A percentile compares a stretch with the other conserved stretches of the same genome.
These are phyloP conservation scores for Acholoe squamosa DNA, from an alignment of 2,888 invertebrate genomes.

Conservation along the genomic window DNA sequence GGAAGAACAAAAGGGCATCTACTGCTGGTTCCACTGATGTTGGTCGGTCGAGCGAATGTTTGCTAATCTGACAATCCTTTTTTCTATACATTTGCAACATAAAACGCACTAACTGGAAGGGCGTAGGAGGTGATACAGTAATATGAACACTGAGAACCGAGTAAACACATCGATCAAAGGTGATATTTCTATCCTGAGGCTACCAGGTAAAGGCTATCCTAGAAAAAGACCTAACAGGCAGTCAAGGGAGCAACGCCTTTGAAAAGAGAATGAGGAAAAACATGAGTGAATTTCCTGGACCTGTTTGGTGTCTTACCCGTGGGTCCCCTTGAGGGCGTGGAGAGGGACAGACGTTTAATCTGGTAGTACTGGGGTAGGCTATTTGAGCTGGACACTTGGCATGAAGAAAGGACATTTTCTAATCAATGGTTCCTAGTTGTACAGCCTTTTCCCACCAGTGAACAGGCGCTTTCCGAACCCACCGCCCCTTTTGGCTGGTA, in stretches of 20 bases:
- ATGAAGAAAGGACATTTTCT: neutral
- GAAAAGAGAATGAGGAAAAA: neutral
- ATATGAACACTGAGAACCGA: no score
- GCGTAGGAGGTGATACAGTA: no score
- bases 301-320: neutral
- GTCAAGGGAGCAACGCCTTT: neutral
- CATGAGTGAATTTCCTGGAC: neutral
- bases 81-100: no score
- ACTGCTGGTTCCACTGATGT: no score
- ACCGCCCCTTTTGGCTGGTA: neutral
- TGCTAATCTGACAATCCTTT: no score
- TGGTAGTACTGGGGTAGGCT: neutral
- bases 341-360: constrained; percentile 12
- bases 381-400: constrained; percentile 28
- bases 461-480: neutral
- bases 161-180: no score
- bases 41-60: no score
- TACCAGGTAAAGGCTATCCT: neutral
- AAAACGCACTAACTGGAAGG: no score
- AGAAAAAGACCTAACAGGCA: neutral
- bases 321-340: neutral
- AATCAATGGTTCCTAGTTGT: neutral
- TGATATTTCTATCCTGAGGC: no score
- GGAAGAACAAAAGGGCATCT: no score
- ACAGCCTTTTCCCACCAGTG: neutral